Percentiles rank a stretch among this genome's conserved stretches.
Conservation (phyloP, 2,797 vertebrate species). For the Gymnoscopelus braueri region DNA sequence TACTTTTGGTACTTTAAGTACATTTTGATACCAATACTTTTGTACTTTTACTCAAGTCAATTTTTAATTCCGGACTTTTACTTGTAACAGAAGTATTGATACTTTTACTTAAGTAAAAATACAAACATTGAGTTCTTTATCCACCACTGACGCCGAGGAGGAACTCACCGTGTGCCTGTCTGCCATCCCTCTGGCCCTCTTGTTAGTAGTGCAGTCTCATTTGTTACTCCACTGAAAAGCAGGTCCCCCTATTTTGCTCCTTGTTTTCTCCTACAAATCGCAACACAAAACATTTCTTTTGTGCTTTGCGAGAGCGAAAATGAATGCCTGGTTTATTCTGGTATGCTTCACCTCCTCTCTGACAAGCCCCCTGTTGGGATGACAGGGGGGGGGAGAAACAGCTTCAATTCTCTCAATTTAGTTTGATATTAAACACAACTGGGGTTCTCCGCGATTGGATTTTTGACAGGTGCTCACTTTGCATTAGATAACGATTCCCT, state of each 20-base stretch:
- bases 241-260: constrained; percentile 3
- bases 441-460: constrained; percentile 52
- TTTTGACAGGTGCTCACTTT: constrained; percentile 73
- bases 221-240: constrained; percentile 44
- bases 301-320: constrained; percentile 45
- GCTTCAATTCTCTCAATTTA: constrained; percentile 61
- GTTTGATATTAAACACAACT: constrained; percentile 60
- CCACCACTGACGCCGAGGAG: constrained; percentile 4
- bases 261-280: constrained; percentile 51
- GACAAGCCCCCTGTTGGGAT: constrained; percentile 55
- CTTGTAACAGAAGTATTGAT: too few species aligned
- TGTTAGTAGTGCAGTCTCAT: constrained; percentile 55
- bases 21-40: too few species aligned
- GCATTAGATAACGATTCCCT: constrained; percentile 64
- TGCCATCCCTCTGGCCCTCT: constrained; percentile 41
- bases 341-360: constrained; percentile 55
- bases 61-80: too few species aligned
- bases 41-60: too few species aligned
- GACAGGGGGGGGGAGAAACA: constrained; percentile 26
- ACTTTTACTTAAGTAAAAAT: too few species aligned
- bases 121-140: too few species aligned
- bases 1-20: too few species aligned
- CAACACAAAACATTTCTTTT: constrained; percentile 50
- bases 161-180: constrained; percentile 23
- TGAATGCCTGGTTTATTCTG: constrained; percentile 58